A percentile compares a stretch with the other conserved stretches of the same genome.
Conservation (phyloP, 2,888 invertebrate genomes). For the Neelides folsomi region DNA sequence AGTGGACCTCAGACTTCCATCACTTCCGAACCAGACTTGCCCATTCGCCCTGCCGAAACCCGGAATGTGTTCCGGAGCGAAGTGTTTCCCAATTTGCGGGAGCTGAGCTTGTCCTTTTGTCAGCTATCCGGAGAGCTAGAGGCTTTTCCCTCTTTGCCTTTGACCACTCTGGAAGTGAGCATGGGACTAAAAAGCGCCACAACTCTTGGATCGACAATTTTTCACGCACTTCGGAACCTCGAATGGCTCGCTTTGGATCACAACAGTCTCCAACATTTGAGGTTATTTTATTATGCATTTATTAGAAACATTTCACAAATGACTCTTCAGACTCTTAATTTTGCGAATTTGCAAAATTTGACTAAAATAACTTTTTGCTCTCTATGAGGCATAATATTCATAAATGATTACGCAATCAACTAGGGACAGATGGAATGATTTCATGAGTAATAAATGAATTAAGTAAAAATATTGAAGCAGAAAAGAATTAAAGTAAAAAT, state of each 20-base stretch:
- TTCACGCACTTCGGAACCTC: constrained; percentile 37
- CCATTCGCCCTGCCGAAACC: background rate
- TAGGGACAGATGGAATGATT: too few relatives aligned
- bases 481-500: too few relatives aligned
- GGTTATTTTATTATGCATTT: constrained; percentile 37
- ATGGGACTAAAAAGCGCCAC: constrained; percentile 63
- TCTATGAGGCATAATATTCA: too few relatives aligned
- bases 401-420: too few relatives aligned
- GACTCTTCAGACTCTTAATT: too few relatives aligned
- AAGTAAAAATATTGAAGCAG: too few relatives aligned
- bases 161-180: constrained; percentile 73
- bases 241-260: constrained; percentile 77
- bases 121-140: constrained; percentile 63
- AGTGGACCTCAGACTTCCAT: background rate
- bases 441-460: too few relatives aligned
- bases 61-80: constrained; percentile 57
- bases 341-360: too few relatives aligned
- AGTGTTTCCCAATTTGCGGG: constrained; percentile 53
- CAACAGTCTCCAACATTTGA: constrained; percentile 64
- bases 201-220: constrained; percentile 37
- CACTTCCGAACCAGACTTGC: constrained; percentile 1
- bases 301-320: too few relatives aligned
- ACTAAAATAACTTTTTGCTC: too few relatives aligned
- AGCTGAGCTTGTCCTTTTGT: constrained; percentile 83
- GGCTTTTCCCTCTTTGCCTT: constrained; percentile 56